Percentiles rank a stretch among this genome's conserved stretches.
Conservation (phyloP, 2,113 vertebrate species). For the Phaethon lepturus region DNA sequence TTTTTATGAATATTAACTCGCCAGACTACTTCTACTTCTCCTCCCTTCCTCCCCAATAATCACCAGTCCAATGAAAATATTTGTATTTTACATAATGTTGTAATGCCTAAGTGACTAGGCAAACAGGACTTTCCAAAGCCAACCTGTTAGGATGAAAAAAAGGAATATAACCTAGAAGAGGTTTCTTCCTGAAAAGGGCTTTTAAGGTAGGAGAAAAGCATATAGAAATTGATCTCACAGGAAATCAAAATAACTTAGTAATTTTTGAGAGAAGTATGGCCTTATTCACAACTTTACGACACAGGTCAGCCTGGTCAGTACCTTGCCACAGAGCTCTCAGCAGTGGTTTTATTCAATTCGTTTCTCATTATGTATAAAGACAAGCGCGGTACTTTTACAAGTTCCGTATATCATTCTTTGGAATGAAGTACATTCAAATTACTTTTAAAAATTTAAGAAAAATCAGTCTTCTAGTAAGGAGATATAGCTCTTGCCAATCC, state of each 20-base stretch:
- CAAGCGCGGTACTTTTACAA: background rate
- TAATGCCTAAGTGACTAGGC: background rate
- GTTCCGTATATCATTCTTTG: background rate
- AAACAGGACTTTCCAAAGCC: background rate
- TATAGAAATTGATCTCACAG: background rate
- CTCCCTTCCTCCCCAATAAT: background rate
- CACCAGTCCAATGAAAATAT: background rate
- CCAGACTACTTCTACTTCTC: background rate
- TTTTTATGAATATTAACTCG: background rate
- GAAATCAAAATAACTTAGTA: background rate
- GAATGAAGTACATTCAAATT: background rate
- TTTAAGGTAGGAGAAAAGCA: background rate
- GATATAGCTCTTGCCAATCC: background rate
- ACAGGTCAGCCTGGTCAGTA: background rate
- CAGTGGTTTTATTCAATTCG: background rate
- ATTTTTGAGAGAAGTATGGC: background rate
- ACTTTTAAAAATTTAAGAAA: background rate
- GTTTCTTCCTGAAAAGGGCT: background rate
- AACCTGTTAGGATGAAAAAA: background rate
- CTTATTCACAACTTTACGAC: background rate
- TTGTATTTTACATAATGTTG: background rate
- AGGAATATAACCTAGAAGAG: background rate
- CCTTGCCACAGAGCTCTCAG: background rate
- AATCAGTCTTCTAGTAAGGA: background rate
- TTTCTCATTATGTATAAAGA: background rate